Evolutionary conservation across 2,797 vertebrate genomes (phyloP), one percentile per base, ranked within the genome.

Genomic region (Hoplostethus mediterraneus): DNA sequence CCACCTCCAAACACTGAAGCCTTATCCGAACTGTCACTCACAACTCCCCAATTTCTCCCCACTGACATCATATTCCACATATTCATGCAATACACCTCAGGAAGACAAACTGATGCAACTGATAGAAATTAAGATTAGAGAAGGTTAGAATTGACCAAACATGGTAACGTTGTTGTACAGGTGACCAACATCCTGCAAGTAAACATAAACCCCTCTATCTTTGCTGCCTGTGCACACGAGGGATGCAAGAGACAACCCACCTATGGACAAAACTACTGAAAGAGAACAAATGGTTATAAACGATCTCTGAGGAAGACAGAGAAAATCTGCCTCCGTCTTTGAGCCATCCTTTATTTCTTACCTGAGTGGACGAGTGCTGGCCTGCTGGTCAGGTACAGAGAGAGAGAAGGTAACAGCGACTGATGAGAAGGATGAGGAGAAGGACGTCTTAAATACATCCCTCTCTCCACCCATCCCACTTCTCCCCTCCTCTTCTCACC

Each of bases 381-480:
- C 58, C 73, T 82, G 74, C 55, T 38, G 80, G 48, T 87, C 72
- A 77, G 56, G 49, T 84, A n/a, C n/a, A 82, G 44, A 64, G 71
- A 80, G 70, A 77, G 71, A 75, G 49, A 67, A 74, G 77, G 67
- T 45, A 33, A 51, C 17, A 60, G 72, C 48, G 47, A 75, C 80
- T 90, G 90, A 81, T 90, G 80, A 69, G 65, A 49, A 84, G 75
- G 63, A 75, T 52, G 77, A 84, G 79, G 68, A 44, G 55, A 71
- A 67, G 76, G 17, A 8, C 67, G 69, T 75, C 94, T 95, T 95
- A 95, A 95, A 95, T 95, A 94, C 91, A 76, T 30, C 80, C 77
- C 75, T 83, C 77, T 83, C 84, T 84, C 93, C 88, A 88, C 92
- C 87, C 88, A 85, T 78, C 83, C 79, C 71, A 67, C 75, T 47